Conservation (phyloP, 2,888 invertebrate species). For the Ennomos erosarius region DNA sequence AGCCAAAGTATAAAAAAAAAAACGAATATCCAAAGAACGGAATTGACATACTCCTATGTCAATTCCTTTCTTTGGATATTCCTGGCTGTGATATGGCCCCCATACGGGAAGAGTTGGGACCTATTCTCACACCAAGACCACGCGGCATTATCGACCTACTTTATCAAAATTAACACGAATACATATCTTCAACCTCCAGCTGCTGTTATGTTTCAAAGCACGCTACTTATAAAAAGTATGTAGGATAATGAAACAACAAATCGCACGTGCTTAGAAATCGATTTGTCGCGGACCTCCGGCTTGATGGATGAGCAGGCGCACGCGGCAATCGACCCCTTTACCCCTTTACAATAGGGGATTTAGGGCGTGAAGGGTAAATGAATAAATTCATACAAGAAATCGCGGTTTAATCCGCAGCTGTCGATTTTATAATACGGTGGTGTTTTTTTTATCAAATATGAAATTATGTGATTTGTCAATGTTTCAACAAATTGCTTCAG, state of each 20-base stretch:
- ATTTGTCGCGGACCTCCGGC: constrained; percentile 70
- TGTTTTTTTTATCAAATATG: constrained; percentile 7
- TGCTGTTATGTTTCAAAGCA: too few relatives aligned
- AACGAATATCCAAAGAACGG: too few relatives aligned
- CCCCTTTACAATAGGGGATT: constrained; percentile 52
- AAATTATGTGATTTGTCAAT: constrained; percentile 13
- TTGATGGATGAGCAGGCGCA: constrained; percentile 73
- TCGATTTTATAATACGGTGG: constrained; percentile 32
- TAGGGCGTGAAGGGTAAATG: constrained; percentile 83
- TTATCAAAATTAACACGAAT: too few relatives aligned
- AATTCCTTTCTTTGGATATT: too few relatives aligned
- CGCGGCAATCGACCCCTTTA: constrained; percentile 64
- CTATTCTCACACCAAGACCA: too few relatives aligned
- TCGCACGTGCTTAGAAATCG: constrained; percentile 69
- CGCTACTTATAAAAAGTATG: constrained; percentile 16
- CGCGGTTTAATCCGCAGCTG: constrained; percentile 70
- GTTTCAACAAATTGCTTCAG: constrained; percentile 28
- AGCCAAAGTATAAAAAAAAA: too few relatives aligned
- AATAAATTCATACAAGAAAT: constrained; percentile 76
- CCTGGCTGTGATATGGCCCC: too few relatives aligned
- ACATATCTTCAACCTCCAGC: too few relatives aligned
- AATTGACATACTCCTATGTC: too few relatives aligned
- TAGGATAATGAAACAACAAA: constrained; percentile 56
- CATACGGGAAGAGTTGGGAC: too few relatives aligned
- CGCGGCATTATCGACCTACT: too few relatives aligned